These are phyloP conservation scores for Drosophila flavopinicola DNA, from an alignment of 2,888 invertebrate species.

Conservation along the genomic window DNA sequence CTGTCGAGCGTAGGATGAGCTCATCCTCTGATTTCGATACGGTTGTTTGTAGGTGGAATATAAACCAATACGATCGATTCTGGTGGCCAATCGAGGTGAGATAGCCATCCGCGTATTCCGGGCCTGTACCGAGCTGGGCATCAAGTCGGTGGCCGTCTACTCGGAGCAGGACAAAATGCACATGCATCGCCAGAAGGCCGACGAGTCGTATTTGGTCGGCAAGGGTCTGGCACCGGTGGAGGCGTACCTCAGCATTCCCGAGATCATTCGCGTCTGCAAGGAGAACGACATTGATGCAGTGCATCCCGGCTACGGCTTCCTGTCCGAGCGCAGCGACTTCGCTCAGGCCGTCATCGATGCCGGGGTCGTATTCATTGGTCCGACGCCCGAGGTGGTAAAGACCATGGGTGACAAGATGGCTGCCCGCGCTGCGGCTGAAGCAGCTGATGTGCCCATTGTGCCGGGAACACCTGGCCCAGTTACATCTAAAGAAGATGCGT, in stretches of 20 bases:
- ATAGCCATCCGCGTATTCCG: slow-evolving; percentile 98
- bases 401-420: too few relatives aligned
- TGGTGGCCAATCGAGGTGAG: slow-evolving; percentile 97
- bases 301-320: slow-evolving; percentile 83
- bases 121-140: slow-evolving; percentile 98
- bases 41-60: too few relatives aligned
- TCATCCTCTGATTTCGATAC: too few relatives aligned
- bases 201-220: slow-evolving; percentile 97
- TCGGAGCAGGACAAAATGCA: slow-evolving; percentile 98
- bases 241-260: slow-evolving; percentile 85
- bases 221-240: slow-evolving; percentile 85
- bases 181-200: slow-evolving; percentile 98
- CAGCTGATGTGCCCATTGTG: too few relatives aligned
- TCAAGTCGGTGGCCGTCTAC: slow-evolving; percentile 97
- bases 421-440: too few relatives aligned
- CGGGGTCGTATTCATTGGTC: too few relatives aligned
- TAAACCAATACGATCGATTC: slow-evolving; percentile 92
- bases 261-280: slow-evolving; percentile 96
- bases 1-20: too few relatives aligned
- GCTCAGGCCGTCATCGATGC: too few relatives aligned
- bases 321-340: slow-evolving; percentile 87
- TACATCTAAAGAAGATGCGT: too few relatives aligned
- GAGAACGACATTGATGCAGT: slow-evolving; percentile 93
- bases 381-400: too few relatives aligned
- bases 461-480: too few relatives aligned